phyloP scores from a whole-genome alignment of 2,888 invertebrate species.

The Spisula solida region DNA sequence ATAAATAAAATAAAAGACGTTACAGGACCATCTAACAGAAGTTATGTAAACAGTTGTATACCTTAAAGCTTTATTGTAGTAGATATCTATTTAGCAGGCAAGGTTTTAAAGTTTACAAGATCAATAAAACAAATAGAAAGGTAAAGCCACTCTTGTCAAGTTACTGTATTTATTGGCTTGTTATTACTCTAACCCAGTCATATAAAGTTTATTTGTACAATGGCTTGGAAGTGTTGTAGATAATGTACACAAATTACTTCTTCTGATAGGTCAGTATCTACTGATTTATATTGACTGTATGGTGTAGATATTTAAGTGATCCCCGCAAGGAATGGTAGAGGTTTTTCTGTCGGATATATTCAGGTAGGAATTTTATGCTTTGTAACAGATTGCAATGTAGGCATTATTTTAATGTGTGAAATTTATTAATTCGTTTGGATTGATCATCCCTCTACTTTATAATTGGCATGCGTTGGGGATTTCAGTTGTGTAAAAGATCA shows the following conservation, averaged over 20 bases:
- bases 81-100: background rate
- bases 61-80: constrained; percentile 17
- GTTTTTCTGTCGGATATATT: constrained; percentile 13
- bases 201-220: constrained; percentile 44
- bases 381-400: no score
- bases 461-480: no score
- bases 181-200: constrained; percentile 28
- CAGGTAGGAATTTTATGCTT: background rate
- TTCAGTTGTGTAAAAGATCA: no score
- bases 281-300: constrained; percentile 12
- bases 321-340: background rate
- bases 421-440: no score
- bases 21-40: background rate
- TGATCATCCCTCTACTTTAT: no score
- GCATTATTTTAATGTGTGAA: no score
- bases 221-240: constrained; percentile 25
- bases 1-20: background rate
- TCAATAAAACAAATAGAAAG: constrained; percentile 45
- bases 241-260: constrained; percentile 19
- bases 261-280: constrained; percentile 9
- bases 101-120: constrained; percentile 9
- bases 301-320: background rate
- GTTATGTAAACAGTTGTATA: constrained; percentile 17
- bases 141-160: constrained; percentile 27
- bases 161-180: constrained; percentile 45